These are phyloP conservation scores for Podabrus alpinus DNA, from an alignment of 2,888 invertebrate species.

Conservation along the genomic window DNA sequence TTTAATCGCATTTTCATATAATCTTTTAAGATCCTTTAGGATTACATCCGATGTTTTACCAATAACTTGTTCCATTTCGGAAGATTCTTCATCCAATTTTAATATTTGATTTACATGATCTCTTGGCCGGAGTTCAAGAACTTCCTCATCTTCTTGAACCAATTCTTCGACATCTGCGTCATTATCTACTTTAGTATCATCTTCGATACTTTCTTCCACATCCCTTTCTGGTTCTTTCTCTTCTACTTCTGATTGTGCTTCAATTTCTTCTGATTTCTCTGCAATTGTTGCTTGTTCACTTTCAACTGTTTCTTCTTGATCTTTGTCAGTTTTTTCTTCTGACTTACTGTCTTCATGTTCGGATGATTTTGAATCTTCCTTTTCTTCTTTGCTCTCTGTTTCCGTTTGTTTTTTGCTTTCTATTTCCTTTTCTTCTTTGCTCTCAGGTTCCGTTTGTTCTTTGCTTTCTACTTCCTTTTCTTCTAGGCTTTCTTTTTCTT, in stretches of 20 bases:
- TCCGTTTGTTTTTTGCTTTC: constrained; percentile 37
- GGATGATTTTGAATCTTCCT: constrained; percentile 47
- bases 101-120: constrained; percentile 81
- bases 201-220: constrained; percentile 30
- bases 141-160: constrained; percentile 59
- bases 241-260: constrained; percentile 56
- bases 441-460: constrained; percentile 24
- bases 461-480: constrained; percentile 12
- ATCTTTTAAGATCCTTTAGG: constrained; percentile 80
- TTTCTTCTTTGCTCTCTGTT: constrained; percentile 48
- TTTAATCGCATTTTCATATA: constrained; percentile 86
- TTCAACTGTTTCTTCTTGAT: constrained; percentile 15
- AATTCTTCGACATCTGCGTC: constrained; percentile 35
- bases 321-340: background rate
- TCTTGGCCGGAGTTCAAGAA: constrained; percentile 76
- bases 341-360: constrained; percentile 57
- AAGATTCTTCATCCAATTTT: constrained; percentile 76
- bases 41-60: constrained; percentile 77
- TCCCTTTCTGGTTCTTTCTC: constrained; percentile 47
- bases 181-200: constrained; percentile 31
- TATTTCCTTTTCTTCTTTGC: constrained; percentile 25
- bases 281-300: constrained; percentile 23
- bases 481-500: constrained; percentile 13
- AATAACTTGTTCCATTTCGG: constrained; percentile 70
- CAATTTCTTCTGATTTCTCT: constrained; percentile 55